These are phyloP conservation scores for Parasteatoda tepidariorum DNA, from an alignment of 1,140 invertebrate species.

Conservation along the genomic window DNA sequence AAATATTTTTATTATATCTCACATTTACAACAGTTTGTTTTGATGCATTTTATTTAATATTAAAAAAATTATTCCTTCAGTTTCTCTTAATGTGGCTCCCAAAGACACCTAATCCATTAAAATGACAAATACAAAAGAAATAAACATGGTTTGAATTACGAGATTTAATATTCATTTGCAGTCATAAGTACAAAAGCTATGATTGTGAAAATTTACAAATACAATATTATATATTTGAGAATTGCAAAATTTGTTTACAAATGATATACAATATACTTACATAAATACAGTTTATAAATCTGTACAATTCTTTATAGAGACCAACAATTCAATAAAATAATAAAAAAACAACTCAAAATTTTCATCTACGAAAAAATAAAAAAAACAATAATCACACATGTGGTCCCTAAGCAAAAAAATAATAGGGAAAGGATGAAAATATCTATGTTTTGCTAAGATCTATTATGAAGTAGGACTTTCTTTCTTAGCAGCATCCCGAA, in stretches of 20 bases:
- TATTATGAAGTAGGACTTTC: slow-evolving; percentile 49
- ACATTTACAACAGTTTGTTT: no score
- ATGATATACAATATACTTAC: slow-evolving; percentile 39
- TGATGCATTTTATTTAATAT: no score
- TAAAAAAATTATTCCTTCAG: no score
- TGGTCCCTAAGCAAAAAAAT: slow-evolving; percentile 42
- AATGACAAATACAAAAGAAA: no score
- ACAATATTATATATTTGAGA: not conserved
- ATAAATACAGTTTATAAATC: slow-evolving; percentile 45
- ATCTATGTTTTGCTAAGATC: not conserved
- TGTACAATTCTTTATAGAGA: slow-evolving; percentile 34
- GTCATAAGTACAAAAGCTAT: slow-evolving; percentile 41
- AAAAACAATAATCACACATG: not conserved
- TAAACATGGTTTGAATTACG: no score
- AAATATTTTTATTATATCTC: no score
- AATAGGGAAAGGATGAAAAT: not conserved
- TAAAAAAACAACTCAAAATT: not conserved
- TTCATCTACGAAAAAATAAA: slow-evolving; percentile 15
- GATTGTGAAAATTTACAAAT: slow-evolving; percentile 46
- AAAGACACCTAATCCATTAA: no score
- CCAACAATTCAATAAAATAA: not conserved
- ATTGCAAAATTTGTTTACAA: slow-evolving; percentile 36
- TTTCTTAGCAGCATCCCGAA: slow-evolving; percentile 75
- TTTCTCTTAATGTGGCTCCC: no score
- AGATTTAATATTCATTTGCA: slow-evolving; percentile 29